Percentiles rank a stretch among this genome's conserved stretches.
Conservation (phyloP, 2,113 vertebrate genomes). For the Pagrus major region DNA sequence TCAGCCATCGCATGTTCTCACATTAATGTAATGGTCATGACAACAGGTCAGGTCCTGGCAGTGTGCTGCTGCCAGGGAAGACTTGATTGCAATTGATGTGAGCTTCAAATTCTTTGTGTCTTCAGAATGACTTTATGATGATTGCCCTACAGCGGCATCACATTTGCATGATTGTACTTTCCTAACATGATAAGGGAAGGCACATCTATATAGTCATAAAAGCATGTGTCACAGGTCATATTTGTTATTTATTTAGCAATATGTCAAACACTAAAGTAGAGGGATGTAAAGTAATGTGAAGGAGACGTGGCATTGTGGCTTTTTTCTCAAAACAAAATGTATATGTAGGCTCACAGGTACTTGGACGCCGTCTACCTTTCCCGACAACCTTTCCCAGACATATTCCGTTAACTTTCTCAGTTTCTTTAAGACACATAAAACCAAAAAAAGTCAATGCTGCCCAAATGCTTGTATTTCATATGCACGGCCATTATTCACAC, state of each 20-base stretch:
- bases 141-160: neutral
- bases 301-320: neutral
- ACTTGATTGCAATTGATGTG: constrained; percentile 15
- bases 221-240: neutral
- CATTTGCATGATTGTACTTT: constrained; percentile 2
- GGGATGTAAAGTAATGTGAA: neutral
- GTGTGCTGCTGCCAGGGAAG: constrained; percentile 14
- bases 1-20: constrained; percentile 71
- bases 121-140: constrained; percentile 13
- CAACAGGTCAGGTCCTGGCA: constrained; percentile 40
- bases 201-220: neutral
- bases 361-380: constrained; percentile 5
- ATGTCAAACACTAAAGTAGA: neutral
- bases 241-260: neutral
- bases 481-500: constrained; percentile 71
- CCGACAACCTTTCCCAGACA: constrained; percentile 31
- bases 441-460: constrained; percentile 39
- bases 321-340: constrained; percentile 24
- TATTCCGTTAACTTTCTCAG: constrained; percentile 52
- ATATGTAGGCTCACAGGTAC: constrained; percentile 15
- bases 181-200: neutral
- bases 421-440: constrained; percentile 69
- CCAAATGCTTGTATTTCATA: constrained; percentile 69
- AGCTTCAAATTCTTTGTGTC: neutral
- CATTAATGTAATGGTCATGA: constrained; percentile 68